Evolutionary conservation across 2,797 vertebrate genomes (phyloP).

Genomic region (Rhinogobio ventralis): DNA sequence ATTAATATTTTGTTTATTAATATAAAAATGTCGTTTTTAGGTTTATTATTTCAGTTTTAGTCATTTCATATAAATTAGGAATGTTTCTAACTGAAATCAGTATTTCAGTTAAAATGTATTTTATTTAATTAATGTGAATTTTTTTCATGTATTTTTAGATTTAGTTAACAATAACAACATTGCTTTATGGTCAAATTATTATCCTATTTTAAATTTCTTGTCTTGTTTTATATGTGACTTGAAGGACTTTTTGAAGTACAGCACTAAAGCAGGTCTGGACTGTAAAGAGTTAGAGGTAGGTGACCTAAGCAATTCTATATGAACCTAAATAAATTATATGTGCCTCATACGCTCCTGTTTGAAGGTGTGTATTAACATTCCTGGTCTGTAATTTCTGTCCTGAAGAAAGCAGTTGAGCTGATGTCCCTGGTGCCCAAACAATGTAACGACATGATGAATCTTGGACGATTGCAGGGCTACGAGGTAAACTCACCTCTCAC

Average conservation of each 20-base stretch:
- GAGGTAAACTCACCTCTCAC: slow-evolving; percentile 79
- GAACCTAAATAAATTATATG: not conserved
- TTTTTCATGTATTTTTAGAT: not conserved
- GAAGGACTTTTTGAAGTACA: slow-evolving; percentile 95
- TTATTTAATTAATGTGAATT: not conserved
- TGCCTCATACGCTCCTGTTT: not conserved
- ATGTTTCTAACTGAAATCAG: not conserved
- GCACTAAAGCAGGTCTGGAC: slow-evolving; percentile 92
- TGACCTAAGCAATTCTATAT: not conserved
- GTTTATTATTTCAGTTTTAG: not conserved
- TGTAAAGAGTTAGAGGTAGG: slow-evolving; percentile 90
- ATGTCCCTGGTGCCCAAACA: slow-evolving; percentile 98
- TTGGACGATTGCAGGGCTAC: slow-evolving; percentile 95
- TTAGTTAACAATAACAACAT: not conserved
- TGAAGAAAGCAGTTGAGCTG: slow-evolving; percentile 94
- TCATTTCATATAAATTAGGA: not conserved
- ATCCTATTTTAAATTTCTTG: not conserved
- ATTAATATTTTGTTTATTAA: not conserved
- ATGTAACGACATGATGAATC: slow-evolving; percentile 99
- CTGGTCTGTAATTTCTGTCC: slow-evolving; percentile 4
- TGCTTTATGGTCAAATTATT: not conserved
- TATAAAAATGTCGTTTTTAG: not conserved
- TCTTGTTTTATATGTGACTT: slow-evolving; percentile 9
- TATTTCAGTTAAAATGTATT: not conserved
- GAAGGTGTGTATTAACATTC: not conserved